phyloP scores from a whole-genome alignment of 2,888 invertebrate species.

The Chrysodeixis includens region DNA sequence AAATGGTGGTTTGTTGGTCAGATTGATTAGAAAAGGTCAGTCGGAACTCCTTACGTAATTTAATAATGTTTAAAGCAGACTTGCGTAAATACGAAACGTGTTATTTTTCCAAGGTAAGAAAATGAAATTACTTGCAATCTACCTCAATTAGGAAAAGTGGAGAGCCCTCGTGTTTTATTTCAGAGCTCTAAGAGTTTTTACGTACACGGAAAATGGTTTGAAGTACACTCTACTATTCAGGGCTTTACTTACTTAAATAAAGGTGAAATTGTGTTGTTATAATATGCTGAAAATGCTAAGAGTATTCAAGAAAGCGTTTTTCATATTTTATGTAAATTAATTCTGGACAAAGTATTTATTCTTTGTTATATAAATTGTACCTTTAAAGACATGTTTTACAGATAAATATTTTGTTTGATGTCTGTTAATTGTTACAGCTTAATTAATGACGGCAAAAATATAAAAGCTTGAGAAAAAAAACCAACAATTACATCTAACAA shows the following conservation, averaged over 20 bases:
- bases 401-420: no score
- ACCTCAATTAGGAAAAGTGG: conserved; percentile 46
- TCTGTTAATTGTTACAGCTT: no score
- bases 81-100: conserved; percentile 32
- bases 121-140: conserved; percentile 44
- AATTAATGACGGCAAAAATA: no score
- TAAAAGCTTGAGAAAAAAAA: no score
- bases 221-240: conserved; percentile 12
- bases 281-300: not conserved
- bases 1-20: not conserved
- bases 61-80: conserved; percentile 13
- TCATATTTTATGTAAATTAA: not conserved
- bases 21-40: conserved; percentile 4
- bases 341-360: no score
- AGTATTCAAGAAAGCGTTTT: not conserved
- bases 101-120: conserved; percentile 28
- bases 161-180: conserved; percentile 39
- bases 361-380: no score
- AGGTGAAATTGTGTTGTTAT: not conserved
- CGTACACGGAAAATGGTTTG: conserved; percentile 24
- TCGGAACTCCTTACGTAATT: conserved; percentile 11
- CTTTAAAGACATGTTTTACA: no score
- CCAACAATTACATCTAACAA: no score
- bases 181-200: conserved; percentile 19
- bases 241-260: conserved; percentile 10